Evolutionary conservation across 2,888 invertebrate species (phyloP).

Genomic region (Pecten maximus): DNA sequence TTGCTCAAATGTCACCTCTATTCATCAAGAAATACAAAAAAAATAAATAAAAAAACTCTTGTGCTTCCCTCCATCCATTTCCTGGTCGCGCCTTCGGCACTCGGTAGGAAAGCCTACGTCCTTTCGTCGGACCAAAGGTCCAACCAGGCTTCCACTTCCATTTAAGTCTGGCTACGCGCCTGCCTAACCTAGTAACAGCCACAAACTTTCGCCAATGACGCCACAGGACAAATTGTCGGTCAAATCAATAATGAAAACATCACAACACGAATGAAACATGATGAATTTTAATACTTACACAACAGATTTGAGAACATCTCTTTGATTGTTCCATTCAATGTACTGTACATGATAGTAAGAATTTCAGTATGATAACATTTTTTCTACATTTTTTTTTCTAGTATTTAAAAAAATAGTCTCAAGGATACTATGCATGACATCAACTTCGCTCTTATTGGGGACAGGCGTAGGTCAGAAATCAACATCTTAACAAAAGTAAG

Average conservation of each 20-base stretch:
- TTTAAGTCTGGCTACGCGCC: too few species aligned
- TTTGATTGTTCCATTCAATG: slow-evolving; percentile 46
- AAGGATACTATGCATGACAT: slow-evolving; percentile 21
- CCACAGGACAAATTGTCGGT: too few species aligned
- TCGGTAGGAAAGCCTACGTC: too few species aligned
- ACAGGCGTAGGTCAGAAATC: slow-evolving; percentile 43
- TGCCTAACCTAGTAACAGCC: too few species aligned
- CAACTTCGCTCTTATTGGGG: slow-evolving; percentile 38
- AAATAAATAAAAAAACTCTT: too few species aligned
- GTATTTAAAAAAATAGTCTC: slow-evolving; percentile 15
- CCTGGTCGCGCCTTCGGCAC: too few species aligned
- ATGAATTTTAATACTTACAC: slow-evolving; percentile 61
- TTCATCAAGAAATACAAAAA: too few species aligned
- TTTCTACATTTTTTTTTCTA: slow-evolving; percentile 7
- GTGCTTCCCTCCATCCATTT: too few species aligned
- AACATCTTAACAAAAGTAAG: slow-evolving; percentile 14
- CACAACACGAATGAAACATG: slow-evolving; percentile 53
- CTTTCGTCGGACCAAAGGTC: too few species aligned
- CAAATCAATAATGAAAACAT: not conserved
- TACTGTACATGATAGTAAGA: slow-evolving; percentile 10
- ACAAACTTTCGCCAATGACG: too few species aligned
- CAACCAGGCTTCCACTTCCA: too few species aligned
- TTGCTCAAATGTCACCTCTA: too few species aligned
- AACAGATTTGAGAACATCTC: slow-evolving; percentile 54
- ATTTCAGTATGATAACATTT: slow-evolving; percentile 15